Conservation (phyloP, 1,140 invertebrate genomes). For the Metopolophium dirhodum region DNA sequence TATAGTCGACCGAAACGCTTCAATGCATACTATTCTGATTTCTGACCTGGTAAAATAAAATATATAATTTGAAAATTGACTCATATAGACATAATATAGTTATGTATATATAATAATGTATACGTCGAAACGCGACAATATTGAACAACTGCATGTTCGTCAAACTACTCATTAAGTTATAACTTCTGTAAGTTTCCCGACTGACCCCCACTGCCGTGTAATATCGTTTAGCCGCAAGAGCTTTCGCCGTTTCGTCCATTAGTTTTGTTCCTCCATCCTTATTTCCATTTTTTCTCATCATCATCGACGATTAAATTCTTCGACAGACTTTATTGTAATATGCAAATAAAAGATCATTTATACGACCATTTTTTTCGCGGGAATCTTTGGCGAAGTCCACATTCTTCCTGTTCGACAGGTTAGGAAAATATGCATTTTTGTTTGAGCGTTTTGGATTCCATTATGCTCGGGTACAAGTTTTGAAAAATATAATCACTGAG, state of each 20-base stretch:
- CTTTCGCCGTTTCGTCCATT: not conserved
- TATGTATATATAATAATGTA: not conserved
- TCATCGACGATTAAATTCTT: conserved; percentile 51
- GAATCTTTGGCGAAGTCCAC: not conserved
- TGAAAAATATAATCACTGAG: not conserved
- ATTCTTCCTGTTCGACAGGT: conserved; percentile 34
- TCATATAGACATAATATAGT: not conserved
- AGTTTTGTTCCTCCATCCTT: not conserved
- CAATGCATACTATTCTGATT: not conserved
- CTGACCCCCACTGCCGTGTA: no score
- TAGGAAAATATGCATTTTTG: conserved; percentile 35
- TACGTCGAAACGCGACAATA: not conserved
- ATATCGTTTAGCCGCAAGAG: not conserved
- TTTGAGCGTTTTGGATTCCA: conserved; percentile 6
- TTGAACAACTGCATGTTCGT: not conserved
- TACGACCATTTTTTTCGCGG: conserved; percentile 5
- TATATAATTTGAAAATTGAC: not conserved
- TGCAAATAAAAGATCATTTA: conserved; percentile 44
- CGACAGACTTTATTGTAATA: conserved; percentile 48
- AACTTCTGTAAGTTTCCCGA: not conserved
- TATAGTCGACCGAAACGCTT: not conserved
- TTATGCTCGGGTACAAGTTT: not conserved
- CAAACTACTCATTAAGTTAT: not conserved
- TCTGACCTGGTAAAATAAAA: not conserved
- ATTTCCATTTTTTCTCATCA: conserved; percentile 15